Conservation (phyloP, 2,888 invertebrate species). For the Aspidiotus rigidus region DNA sequence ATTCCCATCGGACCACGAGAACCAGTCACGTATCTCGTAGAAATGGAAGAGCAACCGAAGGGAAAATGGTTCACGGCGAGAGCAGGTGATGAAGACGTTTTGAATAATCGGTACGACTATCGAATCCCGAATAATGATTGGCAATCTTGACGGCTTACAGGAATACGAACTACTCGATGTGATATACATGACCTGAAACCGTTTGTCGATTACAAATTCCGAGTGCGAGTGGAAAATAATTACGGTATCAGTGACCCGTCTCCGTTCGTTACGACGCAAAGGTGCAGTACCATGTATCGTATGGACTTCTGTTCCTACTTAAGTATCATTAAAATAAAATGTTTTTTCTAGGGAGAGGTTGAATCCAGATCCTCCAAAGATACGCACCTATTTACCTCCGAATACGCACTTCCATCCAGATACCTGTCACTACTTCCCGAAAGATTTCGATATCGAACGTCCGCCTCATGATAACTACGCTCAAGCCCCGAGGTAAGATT, state of each 20-base stretch:
- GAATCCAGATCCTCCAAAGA: conserved; percentile 68
- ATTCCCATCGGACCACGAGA: conserved; percentile 76
- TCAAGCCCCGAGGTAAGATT: conserved; percentile 57
- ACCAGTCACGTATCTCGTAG: conserved; percentile 86
- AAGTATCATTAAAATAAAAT: not conserved
- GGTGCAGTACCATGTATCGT: conserved; percentile 40
- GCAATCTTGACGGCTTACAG: conserved; percentile 37
- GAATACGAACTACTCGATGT: conserved; percentile 75
- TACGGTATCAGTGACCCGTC: conserved; percentile 95
- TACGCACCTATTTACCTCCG: conserved; percentile 67
- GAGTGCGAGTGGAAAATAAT: conserved; percentile 92
- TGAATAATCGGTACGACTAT: not conserved
- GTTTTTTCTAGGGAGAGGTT: conserved; percentile 54
- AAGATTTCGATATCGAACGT: conserved; percentile 81
- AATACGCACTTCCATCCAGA: conserved; percentile 76
- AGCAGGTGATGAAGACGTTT: conserved; percentile 48
- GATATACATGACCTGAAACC: conserved; percentile 84
- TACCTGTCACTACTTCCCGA: conserved; percentile 78
- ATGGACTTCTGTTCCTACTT: not conserved
- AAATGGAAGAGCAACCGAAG: conserved; percentile 84
- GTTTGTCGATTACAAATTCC: conserved; percentile 88
- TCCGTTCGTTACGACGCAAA: conserved; percentile 73
- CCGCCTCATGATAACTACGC: conserved; percentile 77
- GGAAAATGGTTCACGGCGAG: conserved; percentile 87
- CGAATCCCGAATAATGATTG: not conserved